phyloP scores from a whole-genome alignment of 2,113 vertebrate genomes.

The Picathartes gymnocephalus region DNA sequence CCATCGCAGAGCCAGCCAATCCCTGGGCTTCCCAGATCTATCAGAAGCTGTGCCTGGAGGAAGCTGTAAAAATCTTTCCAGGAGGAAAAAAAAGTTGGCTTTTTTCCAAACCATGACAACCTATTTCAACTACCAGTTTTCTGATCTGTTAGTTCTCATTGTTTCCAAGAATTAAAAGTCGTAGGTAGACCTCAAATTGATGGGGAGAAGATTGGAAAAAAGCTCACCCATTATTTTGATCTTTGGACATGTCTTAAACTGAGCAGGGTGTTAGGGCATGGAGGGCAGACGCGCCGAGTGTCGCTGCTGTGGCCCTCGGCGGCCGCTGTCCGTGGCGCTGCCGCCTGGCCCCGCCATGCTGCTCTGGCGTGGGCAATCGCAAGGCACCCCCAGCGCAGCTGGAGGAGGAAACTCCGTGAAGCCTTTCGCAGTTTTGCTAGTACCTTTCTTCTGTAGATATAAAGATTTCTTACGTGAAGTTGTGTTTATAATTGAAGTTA shows the following conservation, averaged over 20 bases:
- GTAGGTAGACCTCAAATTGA: fast-evolving
- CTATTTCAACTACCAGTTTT: neutral
- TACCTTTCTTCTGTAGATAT: neutral
- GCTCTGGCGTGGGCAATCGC: fast-evolving
- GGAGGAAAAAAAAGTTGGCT: too few species aligned
- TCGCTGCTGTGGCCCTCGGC: fast-evolving
- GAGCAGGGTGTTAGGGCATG: fast-evolving
- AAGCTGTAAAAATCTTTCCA: too few species aligned
- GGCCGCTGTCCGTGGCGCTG: slow-evolving; percentile 65
- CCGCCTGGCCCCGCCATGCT: neutral
- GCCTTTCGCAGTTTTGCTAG: neutral
- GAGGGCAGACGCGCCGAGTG: fast-evolving
- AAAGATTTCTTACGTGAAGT: neutral
- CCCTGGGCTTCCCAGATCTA: too few species aligned
- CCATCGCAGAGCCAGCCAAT: too few species aligned
- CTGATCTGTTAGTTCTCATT: neutral
- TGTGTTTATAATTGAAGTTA: neutral
- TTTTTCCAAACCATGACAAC: too few species aligned
- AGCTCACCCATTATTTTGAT: fast-evolving
- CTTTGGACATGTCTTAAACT: fast-evolving
- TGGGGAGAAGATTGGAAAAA: neutral
- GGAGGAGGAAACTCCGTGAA: neutral
- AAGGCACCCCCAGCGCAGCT: too few species aligned
- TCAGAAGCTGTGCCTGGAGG: too few species aligned
- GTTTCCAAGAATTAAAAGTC: neutral